These are phyloP conservation scores for Nibea albiflora DNA, from an alignment of 2,113 vertebrate genomes.

Conservation along the genomic window DNA sequence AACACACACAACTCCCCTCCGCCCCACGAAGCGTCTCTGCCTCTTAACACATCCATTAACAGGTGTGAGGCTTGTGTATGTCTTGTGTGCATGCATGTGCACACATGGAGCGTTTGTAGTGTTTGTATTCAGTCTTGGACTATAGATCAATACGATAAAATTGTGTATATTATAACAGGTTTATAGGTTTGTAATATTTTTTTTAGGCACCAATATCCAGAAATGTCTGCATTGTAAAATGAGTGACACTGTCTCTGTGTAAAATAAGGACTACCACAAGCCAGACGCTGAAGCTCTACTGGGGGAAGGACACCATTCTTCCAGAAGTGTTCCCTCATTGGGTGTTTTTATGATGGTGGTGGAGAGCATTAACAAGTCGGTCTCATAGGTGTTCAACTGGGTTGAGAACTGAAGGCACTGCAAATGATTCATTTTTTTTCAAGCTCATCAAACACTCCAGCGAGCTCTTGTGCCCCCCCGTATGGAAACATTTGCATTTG, in stretches of 20 bases:
- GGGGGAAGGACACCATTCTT: neutral
- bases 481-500: neutral
- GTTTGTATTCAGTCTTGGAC: conserved; percentile 12
- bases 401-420: neutral
- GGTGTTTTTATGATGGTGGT: neutral
- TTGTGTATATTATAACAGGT: neutral
- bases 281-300: neutral
- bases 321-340: neutral
- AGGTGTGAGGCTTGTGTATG: conserved; percentile 53
- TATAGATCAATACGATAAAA: neutral
- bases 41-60: conserved; percentile 79
- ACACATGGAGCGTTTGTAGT: neutral
- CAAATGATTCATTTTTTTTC: neutral
- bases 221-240: neutral
- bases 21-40: conserved; percentile 60
- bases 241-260: neutral
- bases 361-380: too few relatives aligned
- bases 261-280: neutral
- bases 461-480: neutral
- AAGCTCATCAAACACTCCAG: neutral
- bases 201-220: neutral
- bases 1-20: conserved; percentile 29
- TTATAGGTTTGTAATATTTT: neutral
- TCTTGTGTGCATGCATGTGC: neutral
- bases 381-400: neutral